A percentile compares a stretch with the other conserved stretches of the same genome.
Conservation (phyloP, 1,140 invertebrate species). For the Solenopsis fugax region DNA sequence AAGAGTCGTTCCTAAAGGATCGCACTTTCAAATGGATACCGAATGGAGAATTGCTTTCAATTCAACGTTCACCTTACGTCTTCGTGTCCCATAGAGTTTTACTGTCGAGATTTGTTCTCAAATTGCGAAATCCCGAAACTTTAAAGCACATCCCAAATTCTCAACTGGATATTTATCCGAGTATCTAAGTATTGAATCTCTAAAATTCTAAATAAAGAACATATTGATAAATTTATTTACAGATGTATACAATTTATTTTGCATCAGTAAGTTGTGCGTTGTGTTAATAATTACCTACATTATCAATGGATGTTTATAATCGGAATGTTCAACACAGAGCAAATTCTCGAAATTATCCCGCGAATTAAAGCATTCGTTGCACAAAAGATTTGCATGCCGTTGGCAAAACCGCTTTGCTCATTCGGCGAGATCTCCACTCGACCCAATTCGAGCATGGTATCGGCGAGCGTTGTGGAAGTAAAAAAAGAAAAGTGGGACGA, state of each 20-base stretch:
- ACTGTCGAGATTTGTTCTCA: slow-evolving; percentile 25
- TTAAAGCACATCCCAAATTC: slow-evolving; percentile 31
- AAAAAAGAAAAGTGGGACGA: background rate
- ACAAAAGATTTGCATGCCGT: slow-evolving; percentile 41
- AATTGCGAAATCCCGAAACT: slow-evolving; percentile 26
- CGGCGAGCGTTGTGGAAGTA: background rate
- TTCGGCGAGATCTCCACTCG: slow-evolving; percentile 34
- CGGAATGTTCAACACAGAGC: background rate
- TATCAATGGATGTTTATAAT: background rate
- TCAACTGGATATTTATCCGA: background rate
- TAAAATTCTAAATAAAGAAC: background rate
- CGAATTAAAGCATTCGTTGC: background rate
- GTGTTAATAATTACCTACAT: background rate
- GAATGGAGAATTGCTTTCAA: slow-evolving; percentile 50
- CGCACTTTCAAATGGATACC: slow-evolving; percentile 47
- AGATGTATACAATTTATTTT: too few relatives aligned
- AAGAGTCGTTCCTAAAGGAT: slow-evolving; percentile 29
- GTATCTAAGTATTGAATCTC: background rate
- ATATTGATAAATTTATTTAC: slow-evolving; percentile 2
- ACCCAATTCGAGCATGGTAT: slow-evolving; percentile 36
- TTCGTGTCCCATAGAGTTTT: background rate
- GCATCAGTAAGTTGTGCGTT: background rate
- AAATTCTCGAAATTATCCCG: slow-evolving; percentile 24
- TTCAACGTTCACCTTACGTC: slow-evolving; percentile 39
- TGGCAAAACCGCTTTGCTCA: slow-evolving; percentile 18